phyloP scores from a whole-genome alignment of 2,113 vertebrate genomes.

The Lepisosteus osseus region DNA sequence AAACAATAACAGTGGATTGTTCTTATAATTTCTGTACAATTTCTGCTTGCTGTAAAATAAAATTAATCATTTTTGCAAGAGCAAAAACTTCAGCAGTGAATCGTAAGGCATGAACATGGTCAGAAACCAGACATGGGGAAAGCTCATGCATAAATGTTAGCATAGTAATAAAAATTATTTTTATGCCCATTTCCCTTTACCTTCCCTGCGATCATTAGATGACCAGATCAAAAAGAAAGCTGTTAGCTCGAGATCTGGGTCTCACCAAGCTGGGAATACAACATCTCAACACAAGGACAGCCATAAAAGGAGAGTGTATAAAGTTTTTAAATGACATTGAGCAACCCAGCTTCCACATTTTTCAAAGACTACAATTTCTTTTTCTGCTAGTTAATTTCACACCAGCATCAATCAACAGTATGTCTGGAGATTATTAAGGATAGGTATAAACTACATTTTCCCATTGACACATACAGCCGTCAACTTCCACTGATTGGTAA shows the following conservation, averaged over 20 bases:
- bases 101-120: neutral
- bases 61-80: neutral
- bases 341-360: no score
- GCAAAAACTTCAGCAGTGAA: neutral
- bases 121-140: neutral
- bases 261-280: neutral
- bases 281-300: neutral
- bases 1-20: no score
- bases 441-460: no score
- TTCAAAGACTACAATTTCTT: no score
- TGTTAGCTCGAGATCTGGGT: neutral
- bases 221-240: conserved; percentile 5
- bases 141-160: neutral
- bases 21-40: no score
- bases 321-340: neutral
- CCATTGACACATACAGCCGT: no score
- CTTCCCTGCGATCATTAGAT: neutral
- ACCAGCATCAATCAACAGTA: neutral
- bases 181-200: neutral
- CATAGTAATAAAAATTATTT: conserved; percentile 12
- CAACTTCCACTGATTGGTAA: no score
- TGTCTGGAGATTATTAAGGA: no score
- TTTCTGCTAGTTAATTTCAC: no score
- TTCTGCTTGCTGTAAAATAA: no score
- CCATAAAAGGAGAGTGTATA: neutral